phyloP scores from a whole-genome alignment of 2,797 vertebrate species.

The Acanthopagrus latus region DNA sequence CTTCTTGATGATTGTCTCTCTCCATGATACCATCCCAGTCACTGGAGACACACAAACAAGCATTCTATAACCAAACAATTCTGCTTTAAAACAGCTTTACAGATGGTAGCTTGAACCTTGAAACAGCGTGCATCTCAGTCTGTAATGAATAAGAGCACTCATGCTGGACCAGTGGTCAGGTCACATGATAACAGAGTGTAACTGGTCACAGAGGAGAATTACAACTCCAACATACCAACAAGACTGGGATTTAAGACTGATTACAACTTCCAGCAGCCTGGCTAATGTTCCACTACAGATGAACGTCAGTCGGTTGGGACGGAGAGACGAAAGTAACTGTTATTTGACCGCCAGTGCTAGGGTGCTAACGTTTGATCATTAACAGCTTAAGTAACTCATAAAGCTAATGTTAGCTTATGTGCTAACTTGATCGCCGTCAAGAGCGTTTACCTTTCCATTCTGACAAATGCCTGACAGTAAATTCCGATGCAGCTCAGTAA shows the following conservation, averaged over 20 bases:
- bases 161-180: conserved; percentile 45
- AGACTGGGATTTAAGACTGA: conserved; percentile 38
- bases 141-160: conserved; percentile 68
- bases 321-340: not conserved
- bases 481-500: conserved; percentile 28
- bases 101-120: conserved; percentile 1
- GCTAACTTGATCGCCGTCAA: not conserved
- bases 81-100: not conserved
- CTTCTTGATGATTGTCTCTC: conserved; percentile 73
- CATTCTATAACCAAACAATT: not conserved
- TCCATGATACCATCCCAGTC: conserved; percentile 86
- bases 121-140: conserved; percentile 30
- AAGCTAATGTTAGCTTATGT: not conserved
- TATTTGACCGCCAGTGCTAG: conserved; percentile 7
- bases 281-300: conserved; percentile 28
- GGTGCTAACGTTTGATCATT: conserved; percentile 5
- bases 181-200: conserved; percentile 72
- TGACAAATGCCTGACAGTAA: not conserved
- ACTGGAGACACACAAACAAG: conserved; percentile 43
- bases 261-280: conserved; percentile 27
- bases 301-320: not conserved
- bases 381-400: not conserved
- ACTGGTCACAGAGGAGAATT: conserved; percentile 34
- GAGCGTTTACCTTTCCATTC: not conserved
- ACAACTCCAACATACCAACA: conserved; percentile 45